A percentile compares a stretch with the other conserved stretches of the same genome.
Conservation (phyloP, 2,113 vertebrate species). For the Dromaius novaehollandiae region DNA sequence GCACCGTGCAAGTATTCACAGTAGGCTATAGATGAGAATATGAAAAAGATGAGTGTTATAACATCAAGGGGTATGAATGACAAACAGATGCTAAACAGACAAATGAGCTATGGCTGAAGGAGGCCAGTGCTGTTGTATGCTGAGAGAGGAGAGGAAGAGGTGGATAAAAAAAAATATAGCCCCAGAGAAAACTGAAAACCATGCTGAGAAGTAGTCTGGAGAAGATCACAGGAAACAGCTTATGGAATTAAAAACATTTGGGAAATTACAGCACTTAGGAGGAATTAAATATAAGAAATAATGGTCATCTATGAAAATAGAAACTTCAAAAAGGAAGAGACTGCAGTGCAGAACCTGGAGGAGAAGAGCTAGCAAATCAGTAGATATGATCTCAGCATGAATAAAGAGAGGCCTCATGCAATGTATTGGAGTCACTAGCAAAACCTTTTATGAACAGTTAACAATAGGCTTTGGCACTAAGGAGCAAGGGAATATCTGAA, state of each 20-base stretch:
- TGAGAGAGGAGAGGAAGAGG: conserved; percentile 66
- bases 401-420: neutral
- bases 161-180: conserved; percentile 60
- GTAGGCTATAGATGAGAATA: conserved; percentile 63
- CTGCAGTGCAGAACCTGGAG: conserved; percentile 34
- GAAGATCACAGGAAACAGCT: conserved; percentile 65
- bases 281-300: conserved; percentile 61
- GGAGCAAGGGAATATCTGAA: conserved; percentile 5
- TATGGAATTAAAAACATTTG: conserved; percentile 69
- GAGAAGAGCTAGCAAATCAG: conserved; percentile 42
- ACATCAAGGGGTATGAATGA: conserved; percentile 73
- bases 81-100: conserved; percentile 74
- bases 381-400: conserved; percentile 35
- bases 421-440: neutral
- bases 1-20: conserved; percentile 52
- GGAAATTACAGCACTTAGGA: conserved; percentile 60
- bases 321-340: conserved; percentile 53
- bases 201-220: conserved; percentile 58
- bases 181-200: conserved; percentile 61
- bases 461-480: conserved; percentile 39
- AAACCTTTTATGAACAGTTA: conserved; percentile 37
- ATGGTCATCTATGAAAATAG: conserved; percentile 52
- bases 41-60: conserved; percentile 72
- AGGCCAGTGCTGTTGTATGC: conserved; percentile 51
- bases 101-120: conserved; percentile 71